A percentile compares a stretch with the other conserved stretches of the same genome.
Conservation (phyloP, 2,797 vertebrate genomes). For the Poecilia picta region DNA sequence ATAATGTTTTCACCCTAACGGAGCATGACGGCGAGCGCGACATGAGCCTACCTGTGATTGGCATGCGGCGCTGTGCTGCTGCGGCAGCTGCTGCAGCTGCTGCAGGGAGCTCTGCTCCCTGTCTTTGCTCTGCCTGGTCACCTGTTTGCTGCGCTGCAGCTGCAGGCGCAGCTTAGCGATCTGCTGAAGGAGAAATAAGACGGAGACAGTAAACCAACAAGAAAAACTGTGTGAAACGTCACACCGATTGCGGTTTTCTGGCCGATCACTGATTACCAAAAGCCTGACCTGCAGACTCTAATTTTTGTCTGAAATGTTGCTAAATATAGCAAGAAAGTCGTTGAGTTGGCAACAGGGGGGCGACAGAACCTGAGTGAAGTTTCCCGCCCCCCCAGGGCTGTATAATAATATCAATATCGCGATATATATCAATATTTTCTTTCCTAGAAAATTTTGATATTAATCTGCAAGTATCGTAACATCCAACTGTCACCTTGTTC, state of each 20-base stretch:
- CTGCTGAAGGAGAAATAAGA: slow-evolving; percentile 79
- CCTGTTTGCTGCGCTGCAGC: slow-evolving; percentile 92
- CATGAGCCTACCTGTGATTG: slow-evolving; percentile 86
- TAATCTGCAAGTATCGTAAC: too few relatives aligned
- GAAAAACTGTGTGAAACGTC: neutral
- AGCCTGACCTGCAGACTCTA: too few relatives aligned
- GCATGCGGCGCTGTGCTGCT: slow-evolving; percentile 80
- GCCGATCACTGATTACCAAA: too few relatives aligned
- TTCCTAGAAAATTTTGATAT: too few relatives aligned
- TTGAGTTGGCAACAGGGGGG: too few relatives aligned
- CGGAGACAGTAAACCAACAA: slow-evolving; percentile 26
- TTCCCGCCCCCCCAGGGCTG: too few relatives aligned
- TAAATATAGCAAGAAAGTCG: too few relatives aligned
- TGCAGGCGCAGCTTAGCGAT: slow-evolving; percentile 95
- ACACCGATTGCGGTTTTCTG: neutral
- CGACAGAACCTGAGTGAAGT: too few relatives aligned
- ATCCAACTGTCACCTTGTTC: too few relatives aligned
- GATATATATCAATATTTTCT: too few relatives aligned
- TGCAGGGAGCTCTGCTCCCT: slow-evolving; percentile 86
- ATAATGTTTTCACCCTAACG: slow-evolving; percentile 39
- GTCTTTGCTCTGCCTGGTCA: slow-evolving; percentile 88
- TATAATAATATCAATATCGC: too few relatives aligned
- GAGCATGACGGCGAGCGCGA: slow-evolving; percentile 5
- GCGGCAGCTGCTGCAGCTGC: slow-evolving; percentile 85
- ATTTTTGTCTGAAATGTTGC: too few relatives aligned